Evolutionary conservation across 2,888 invertebrate species (phyloP).

Genomic region (Oegoconia quadripuncta): DNA sequence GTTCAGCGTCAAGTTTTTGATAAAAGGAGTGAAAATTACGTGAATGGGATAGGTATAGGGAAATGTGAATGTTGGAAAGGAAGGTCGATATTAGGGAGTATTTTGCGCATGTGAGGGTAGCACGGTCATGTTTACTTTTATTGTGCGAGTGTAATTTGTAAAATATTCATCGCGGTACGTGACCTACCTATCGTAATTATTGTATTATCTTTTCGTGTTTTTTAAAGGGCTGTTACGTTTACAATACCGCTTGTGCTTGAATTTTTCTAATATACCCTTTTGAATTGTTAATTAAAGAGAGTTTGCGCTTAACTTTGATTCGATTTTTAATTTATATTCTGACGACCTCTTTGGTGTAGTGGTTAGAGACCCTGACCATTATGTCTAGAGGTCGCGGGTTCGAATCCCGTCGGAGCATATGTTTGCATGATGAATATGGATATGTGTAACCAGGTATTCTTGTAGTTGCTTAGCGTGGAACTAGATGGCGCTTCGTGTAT

Average conservation of each 20-base stretch:
- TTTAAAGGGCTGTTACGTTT: too few species aligned
- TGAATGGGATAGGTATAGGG: slow-evolving; percentile 27
- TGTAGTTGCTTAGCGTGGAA: too few species aligned
- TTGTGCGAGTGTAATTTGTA: slow-evolving; percentile 19
- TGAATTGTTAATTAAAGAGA: too few species aligned
- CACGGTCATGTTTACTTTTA: neutral
- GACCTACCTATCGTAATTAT: slow-evolving; percentile 28
- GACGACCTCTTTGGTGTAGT: too few species aligned
- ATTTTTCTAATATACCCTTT: too few species aligned
- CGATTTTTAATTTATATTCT: neutral
- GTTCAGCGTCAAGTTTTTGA: slow-evolving; percentile 22
- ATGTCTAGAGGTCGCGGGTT: too few species aligned
- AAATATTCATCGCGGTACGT: slow-evolving; percentile 18
- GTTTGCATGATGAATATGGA: too few species aligned
- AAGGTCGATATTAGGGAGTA: slow-evolving; percentile 23
- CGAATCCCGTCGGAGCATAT: too few species aligned
- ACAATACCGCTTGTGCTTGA: slow-evolving; percentile 8
- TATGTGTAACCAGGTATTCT: too few species aligned
- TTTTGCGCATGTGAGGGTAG: neutral
- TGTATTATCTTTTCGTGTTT: slow-evolving; percentile 18
- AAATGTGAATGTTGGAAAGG: slow-evolving; percentile 24
- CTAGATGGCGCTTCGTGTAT: too few species aligned
- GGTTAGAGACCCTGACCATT: too few species aligned
- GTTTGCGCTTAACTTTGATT: slow-evolving; percentile 1
- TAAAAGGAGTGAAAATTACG: slow-evolving; percentile 36